Evolutionary conservation across 2,797 vertebrate genomes (phyloP).

Genomic region (Rhabdomys pumilio): DNA sequence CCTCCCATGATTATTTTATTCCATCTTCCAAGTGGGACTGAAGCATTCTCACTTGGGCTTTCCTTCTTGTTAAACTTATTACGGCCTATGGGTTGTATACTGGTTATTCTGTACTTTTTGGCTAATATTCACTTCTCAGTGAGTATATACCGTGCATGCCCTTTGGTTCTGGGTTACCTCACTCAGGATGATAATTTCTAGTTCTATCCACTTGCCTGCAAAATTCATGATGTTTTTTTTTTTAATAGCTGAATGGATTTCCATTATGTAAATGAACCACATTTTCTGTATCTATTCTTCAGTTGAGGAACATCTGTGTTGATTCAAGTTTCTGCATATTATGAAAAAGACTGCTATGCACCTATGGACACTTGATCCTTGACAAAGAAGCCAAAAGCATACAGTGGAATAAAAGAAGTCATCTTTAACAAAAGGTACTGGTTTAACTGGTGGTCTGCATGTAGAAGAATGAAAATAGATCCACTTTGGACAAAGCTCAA

Average conservation of each 20-base stretch:
- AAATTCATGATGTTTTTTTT: not conserved
- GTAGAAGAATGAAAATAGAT: not conserved
- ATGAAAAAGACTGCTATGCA: not conserved
- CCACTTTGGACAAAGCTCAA: not conserved
- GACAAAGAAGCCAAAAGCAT: not conserved
- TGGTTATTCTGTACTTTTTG: not conserved
- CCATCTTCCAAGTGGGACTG: not conserved
- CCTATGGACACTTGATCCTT: not conserved
- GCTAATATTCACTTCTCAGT: not conserved
- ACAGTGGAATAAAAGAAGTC: not conserved
- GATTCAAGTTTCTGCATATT: not conserved
- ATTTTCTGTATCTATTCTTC: not conserved
- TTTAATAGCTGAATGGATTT: not conserved
- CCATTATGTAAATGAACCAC: not conserved
- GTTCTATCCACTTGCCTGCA: not conserved
- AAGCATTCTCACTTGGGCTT: not conserved
- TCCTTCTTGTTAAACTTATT: not conserved
- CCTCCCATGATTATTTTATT: not conserved
- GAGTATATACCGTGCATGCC: not conserved
- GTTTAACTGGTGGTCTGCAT: not conserved
- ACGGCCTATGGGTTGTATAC: not conserved
- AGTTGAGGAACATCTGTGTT: not conserved
- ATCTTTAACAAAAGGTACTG: not conserved
- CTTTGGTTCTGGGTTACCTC: not conserved
- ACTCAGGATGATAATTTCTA: not conserved